These are phyloP conservation scores for Sericinus montela DNA, from an alignment of 2,888 invertebrate species.

Conservation along the genomic window DNA sequence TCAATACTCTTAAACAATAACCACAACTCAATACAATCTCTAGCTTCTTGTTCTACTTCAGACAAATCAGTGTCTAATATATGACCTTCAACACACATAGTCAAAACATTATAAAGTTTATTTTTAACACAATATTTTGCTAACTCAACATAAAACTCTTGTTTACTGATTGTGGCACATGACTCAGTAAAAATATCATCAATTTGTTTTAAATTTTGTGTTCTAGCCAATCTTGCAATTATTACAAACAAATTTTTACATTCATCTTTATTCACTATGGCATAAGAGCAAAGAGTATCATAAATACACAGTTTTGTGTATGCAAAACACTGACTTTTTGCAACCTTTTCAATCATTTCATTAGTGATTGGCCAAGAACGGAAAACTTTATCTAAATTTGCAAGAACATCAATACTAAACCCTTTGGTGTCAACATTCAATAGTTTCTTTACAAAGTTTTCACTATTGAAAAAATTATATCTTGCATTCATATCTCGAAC, in stretches of 20 bases:
- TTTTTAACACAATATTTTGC: conserved; percentile 75
- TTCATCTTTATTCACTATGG: conserved; percentile 82
- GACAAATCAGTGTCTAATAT: conserved; percentile 60
- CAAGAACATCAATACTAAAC: conserved; percentile 51
- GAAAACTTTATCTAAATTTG: conserved; percentile 72
- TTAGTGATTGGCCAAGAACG: conserved; percentile 75
- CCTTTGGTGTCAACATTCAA: conserved; percentile 66
- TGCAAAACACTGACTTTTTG: conserved; percentile 63
- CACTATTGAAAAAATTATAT: conserved; percentile 66
- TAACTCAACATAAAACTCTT: conserved; percentile 74
- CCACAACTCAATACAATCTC: conserved; percentile 75
- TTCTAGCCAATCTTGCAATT: conserved; percentile 80
- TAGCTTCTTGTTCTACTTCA: conserved; percentile 62
- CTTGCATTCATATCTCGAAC: conserved; percentile 70
- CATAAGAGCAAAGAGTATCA: conserved; percentile 81
- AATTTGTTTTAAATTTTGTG: conserved; percentile 72
- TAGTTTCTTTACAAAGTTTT: conserved; percentile 60
- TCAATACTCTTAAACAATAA: conserved; percentile 74
- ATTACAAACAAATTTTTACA: conserved; percentile 73
- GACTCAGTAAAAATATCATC: conserved; percentile 76
- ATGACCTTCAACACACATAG: conserved; percentile 67
- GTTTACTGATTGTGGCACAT: conserved; percentile 64
- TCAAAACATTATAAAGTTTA: conserved; percentile 72
- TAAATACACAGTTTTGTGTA: conserved; percentile 78
- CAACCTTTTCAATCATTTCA: conserved; percentile 78